A percentile compares a stretch with the other conserved stretches of the same genome.
These are phyloP conservation scores for Tortrix viridana DNA, from an alignment of 2,888 invertebrate genomes.

Conservation along the genomic window DNA sequence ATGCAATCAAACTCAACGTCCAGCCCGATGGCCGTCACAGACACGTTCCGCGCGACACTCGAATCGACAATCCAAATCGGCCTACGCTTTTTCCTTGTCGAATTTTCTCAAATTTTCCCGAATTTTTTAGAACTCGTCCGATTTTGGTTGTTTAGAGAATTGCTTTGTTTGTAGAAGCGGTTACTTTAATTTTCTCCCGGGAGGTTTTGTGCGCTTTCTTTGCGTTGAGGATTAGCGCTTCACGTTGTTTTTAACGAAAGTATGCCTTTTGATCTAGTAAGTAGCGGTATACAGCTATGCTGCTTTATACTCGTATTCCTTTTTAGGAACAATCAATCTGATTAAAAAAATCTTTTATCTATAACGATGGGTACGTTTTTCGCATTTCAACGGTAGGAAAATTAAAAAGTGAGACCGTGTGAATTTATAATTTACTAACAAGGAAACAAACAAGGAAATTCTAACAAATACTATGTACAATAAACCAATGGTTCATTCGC, in stretches of 20 bases:
- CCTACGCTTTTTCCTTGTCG: constrained; percentile 5
- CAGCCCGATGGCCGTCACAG: constrained; percentile 1
- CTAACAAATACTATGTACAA: no score
- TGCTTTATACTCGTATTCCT: no score
- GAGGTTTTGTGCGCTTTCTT: constrained; percentile 14
- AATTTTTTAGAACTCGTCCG: constrained; percentile 9
- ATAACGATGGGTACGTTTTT: background rate
- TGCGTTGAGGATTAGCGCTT: constrained; percentile 20
- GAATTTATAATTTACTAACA: constrained; percentile 17
- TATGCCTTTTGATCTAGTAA: constrained; percentile 6
- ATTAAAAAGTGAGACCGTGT: constrained; percentile 6
- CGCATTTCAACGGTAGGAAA: background rate
- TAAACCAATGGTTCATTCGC: no score
- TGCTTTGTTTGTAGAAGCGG: constrained; percentile 24
- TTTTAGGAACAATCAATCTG: no score
- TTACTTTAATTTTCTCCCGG: constrained; percentile 27
- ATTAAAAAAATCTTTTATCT: no score
- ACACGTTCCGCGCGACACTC: background rate
- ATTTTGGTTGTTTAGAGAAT: constrained; percentile 19
- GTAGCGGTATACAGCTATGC: background rate
- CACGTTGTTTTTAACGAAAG: constrained; percentile 20
- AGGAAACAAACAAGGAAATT: no score
- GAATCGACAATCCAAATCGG: constrained; percentile 1
- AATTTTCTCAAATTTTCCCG: constrained; percentile 10
- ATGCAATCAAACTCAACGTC: constrained; percentile 10